phyloP scores from a whole-genome alignment of 2,113 vertebrate genomes.

The Capreolus pygargus region DNA sequence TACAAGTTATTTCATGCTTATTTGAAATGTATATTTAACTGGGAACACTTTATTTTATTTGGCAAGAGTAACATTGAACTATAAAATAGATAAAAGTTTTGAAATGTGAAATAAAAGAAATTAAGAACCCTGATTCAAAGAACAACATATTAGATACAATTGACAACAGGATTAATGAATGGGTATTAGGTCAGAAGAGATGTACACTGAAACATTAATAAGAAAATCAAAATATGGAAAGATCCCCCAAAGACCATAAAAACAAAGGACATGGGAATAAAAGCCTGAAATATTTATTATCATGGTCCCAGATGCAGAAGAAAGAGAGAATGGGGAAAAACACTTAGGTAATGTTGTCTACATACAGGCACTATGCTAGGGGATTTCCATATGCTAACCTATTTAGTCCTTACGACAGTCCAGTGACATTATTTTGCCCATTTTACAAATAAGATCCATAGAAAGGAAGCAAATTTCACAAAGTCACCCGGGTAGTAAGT shows the following conservation, averaged over 20 bases:
- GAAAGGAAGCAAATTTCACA: neutral
- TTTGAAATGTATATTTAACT: neutral
- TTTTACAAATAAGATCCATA: neutral
- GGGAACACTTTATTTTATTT: neutral
- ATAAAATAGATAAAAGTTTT: neutral
- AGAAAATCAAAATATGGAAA: neutral
- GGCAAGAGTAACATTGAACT: neutral
- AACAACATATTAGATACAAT: neutral
- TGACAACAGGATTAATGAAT: neutral
- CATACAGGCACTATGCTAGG: neutral
- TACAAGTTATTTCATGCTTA: neutral
- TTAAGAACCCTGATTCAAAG: neutral
- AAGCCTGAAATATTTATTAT: neutral
- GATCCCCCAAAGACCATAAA: neutral
- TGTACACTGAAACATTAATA: too few relatives aligned
- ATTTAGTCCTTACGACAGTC: neutral
- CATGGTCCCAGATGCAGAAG: neutral
- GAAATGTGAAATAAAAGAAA: neutral
- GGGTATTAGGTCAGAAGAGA: neutral
- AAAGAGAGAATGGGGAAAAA: neutral
- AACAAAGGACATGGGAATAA: neutral
- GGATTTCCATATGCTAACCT: neutral
- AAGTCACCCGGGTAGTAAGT: neutral
- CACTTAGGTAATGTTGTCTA: neutral
- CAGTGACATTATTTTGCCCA: neutral